A percentile compares a stretch with the other conserved stretches of the same genome.
Evolutionary conservation across 1,140 invertebrate genomes (phyloP).

Genomic region (Brachionus koreanus): DNA sequence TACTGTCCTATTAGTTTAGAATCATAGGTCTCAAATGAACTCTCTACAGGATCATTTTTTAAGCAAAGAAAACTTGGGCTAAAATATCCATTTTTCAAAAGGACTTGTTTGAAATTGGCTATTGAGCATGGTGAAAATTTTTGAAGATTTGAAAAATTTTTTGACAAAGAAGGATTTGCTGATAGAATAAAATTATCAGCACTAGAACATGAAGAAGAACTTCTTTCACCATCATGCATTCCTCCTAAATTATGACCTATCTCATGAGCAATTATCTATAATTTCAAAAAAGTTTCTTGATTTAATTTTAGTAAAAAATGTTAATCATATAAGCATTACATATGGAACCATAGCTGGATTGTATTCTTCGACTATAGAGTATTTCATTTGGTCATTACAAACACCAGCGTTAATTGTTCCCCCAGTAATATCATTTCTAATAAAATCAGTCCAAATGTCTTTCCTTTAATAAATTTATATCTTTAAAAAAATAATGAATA

Average conservation of each 20-base stretch:
- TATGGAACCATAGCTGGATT: not conserved
- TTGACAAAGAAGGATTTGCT: not conserved
- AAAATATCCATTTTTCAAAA: not conserved
- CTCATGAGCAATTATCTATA: not conserved
- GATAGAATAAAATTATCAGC: not conserved
- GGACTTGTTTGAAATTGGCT: not conserved
- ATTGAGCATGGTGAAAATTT: not conserved
- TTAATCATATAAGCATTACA: not conserved
- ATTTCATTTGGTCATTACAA: not conserved
- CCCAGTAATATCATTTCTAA: not conserved
- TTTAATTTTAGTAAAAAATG: not conserved
- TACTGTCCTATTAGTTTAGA: not conserved
- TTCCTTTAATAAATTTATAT: too few species aligned
- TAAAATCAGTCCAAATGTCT: not conserved
- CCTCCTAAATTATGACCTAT: slow-evolving; percentile 9
- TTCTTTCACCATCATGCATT: not conserved
- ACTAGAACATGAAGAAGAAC: not conserved
- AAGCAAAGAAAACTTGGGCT: not conserved
- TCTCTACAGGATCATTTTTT: not conserved
- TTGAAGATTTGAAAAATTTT: not conserved
- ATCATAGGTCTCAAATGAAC: not conserved
- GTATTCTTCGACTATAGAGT: not conserved
- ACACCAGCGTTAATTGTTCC: not conserved
- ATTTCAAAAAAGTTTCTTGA: not conserved
- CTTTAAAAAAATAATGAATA: too few species aligned